Conservation (phyloP, 2,888 invertebrate species). For the Chrysina gloriosa region DNA sequence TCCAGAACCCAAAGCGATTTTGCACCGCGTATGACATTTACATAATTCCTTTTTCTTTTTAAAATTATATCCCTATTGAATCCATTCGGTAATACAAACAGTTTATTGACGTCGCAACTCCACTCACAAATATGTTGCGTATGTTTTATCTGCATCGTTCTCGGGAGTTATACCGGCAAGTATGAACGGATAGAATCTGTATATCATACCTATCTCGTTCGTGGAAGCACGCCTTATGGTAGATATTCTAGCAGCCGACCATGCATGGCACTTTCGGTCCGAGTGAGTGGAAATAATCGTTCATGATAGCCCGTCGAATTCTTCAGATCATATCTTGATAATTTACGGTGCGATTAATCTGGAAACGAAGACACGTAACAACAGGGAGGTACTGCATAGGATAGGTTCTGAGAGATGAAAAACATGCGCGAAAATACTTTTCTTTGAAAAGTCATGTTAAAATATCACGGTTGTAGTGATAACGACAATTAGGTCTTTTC, state of each 20-base stretch:
- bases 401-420: background rate
- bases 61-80: too few species aligned
- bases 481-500: too few species aligned
- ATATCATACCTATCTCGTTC: background rate
- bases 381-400: background rate
- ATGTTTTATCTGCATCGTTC: too few species aligned
- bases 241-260: background rate
- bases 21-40: too few species aligned
- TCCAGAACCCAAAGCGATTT: too few species aligned
- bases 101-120: too few species aligned
- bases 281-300: conserved; percentile 28
- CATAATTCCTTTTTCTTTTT: too few species aligned
- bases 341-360: conserved; percentile 27
- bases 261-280: conserved; percentile 18
- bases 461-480: too few species aligned
- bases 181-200: too few species aligned
- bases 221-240: conserved; percentile 12
- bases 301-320: conserved; percentile 32
- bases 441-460: background rate
- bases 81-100: too few species aligned
- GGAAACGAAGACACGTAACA: conserved; percentile 22
- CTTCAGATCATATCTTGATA: conserved; percentile 16
- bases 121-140: too few species aligned
- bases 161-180: too few species aligned
- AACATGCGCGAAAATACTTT: background rate